A percentile compares a stretch with the other conserved stretches of the same genome.
phyloP scores from a whole-genome alignment of 2,888 invertebrate species.

The Clepsis dumicolana region DNA sequence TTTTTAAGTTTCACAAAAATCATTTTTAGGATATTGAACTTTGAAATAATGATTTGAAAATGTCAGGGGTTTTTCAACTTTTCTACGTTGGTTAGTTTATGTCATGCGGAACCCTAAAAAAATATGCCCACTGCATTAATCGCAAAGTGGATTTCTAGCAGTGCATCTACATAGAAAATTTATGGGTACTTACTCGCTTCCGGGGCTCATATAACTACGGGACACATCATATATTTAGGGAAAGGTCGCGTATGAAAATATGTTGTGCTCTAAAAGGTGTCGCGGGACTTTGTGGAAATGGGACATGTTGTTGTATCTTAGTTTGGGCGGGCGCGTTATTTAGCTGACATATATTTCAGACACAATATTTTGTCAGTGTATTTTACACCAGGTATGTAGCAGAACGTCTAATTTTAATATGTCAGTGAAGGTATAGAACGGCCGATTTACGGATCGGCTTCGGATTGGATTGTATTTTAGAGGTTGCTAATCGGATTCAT shows the following conservation, averaged over 20 bases:
- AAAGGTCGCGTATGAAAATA: conserved; percentile 32
- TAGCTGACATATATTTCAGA: not conserved
- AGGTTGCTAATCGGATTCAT: too few relatives aligned
- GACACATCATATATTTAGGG: conserved; percentile 34
- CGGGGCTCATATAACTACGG: conserved; percentile 15
- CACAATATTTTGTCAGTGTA: too few relatives aligned
- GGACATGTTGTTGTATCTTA: conserved; percentile 10
- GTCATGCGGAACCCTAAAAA: not conserved
- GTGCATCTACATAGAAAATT: conserved; percentile 10
- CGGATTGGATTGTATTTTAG: too few relatives aligned
- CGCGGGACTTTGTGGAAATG: conserved; percentile 15
- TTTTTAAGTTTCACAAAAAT: too few relatives aligned
- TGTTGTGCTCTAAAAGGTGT: conserved; percentile 25
- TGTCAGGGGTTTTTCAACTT: too few relatives aligned
- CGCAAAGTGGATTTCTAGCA: not conserved
- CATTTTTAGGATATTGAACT: too few relatives aligned
- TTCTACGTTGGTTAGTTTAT: too few relatives aligned
- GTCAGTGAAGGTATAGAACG: too few relatives aligned
- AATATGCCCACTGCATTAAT: not conserved
- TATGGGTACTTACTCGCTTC: conserved; percentile 21
- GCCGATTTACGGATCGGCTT: too few relatives aligned
- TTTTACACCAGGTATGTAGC: too few relatives aligned
- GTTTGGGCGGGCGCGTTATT: not conserved
- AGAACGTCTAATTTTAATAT: too few relatives aligned
- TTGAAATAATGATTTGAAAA: too few relatives aligned